Conservation (phyloP, 2,888 invertebrate species). For the Antitype chi region DNA sequence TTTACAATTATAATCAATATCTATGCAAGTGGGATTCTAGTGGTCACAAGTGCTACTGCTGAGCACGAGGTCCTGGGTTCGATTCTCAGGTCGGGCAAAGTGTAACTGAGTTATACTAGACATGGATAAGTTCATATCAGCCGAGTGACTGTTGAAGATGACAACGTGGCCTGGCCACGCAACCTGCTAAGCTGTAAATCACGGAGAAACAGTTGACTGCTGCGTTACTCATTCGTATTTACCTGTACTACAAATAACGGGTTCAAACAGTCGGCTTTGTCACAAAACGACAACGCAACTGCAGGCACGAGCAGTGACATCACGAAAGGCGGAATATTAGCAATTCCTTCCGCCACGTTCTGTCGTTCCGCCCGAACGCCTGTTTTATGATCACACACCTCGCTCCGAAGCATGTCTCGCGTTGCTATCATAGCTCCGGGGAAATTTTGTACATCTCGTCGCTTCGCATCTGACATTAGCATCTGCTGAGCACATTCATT, state of each 20-base stretch:
- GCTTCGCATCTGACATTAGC: constrained; percentile 46
- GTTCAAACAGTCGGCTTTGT: constrained; percentile 7
- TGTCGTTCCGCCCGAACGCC: constrained; percentile 61
- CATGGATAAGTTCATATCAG: background rate
- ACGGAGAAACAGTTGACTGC: background rate
- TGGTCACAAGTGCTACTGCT: too few relatives aligned
- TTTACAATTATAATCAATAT: too few relatives aligned
- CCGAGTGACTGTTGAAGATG: background rate
- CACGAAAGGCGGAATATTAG: constrained; percentile 67
- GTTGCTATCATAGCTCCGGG: constrained; percentile 62
- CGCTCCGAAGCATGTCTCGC: constrained; percentile 56
- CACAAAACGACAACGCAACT: constrained; percentile 21
- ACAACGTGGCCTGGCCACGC: background rate
- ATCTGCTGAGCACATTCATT: constrained; percentile 36
- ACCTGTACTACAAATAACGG: constrained; percentile 4
- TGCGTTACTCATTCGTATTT: background rate
- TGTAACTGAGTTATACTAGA: too few relatives aligned
- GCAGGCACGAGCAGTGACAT: constrained; percentile 49
- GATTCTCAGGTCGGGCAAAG: too few relatives aligned
- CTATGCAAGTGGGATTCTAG: too few relatives aligned
- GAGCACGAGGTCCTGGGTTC: too few relatives aligned
- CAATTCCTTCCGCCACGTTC: constrained; percentile 68
- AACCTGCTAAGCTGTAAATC: background rate
- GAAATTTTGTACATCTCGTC: constrained; percentile 63
- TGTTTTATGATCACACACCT: constrained; percentile 65